Base-by-base conservation (phyloP, 2,113 vertebrate genomes). In the Scortum barcoo region DNA sequence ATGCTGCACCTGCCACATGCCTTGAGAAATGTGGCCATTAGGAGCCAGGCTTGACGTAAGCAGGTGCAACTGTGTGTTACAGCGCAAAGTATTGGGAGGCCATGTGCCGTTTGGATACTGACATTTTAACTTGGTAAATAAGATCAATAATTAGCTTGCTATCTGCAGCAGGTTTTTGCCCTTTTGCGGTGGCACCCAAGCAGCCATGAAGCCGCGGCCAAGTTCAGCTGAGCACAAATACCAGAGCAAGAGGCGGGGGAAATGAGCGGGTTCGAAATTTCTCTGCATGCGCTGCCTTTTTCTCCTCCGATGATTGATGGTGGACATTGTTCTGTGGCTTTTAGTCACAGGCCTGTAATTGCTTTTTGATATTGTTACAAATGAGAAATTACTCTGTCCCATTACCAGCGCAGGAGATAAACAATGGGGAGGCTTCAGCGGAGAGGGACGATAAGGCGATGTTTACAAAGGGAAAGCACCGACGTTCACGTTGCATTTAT, bases 281-380 rank as follows among this genome's bases (percentile, higher is more conserved):
- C 80, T 79, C 66, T 33, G 56, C 22, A 9, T 7, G 71, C 79
- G 56, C 53, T 80, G 83, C 77, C 85, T 86, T 80, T 80, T 86
- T 75, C 76, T 57, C 63, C 87, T 67, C 72, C 24, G 30, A 78
- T 95, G 95, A 95, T 94, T 92, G 93, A 95, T 94, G 87, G 89
- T 78, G 78, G 88, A 92, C 86, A 92, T 94, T 95, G 93, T 95
- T 94, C 90, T 78, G 80, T 88, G 86, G 88, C 92, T 95, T 92
- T 94, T 93, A 94, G 93, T 93, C 90, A 86, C 80, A 84, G 70
- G 75, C 85, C 89, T 91, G 90, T 94, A 94, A 94, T 95, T 95
- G 93, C 90, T 93, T 94, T 94, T 95, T 94, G 91, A 95, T 94
- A 92, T 93, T 93, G 89, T 91, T 92, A 94, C 93, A 94, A 95